Evolutionary conservation across 1,140 invertebrate genomes (phyloP), one percentile per base, ranked within the genome.

Genomic region (Lamellibrachia luymesi): DNA sequence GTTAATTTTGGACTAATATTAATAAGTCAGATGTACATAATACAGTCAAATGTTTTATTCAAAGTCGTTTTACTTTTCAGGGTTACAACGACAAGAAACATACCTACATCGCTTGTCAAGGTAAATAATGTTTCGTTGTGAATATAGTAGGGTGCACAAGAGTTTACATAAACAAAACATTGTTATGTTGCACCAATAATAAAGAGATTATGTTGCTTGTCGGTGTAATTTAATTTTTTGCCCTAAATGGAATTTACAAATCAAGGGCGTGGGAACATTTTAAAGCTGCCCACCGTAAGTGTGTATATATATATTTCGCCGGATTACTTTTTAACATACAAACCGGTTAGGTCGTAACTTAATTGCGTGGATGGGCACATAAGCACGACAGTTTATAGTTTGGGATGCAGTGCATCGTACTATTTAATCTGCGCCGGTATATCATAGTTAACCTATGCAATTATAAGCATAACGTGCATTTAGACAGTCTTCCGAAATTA

Each of bases 51-150:
- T 38, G 0, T 17, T 0, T 38, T 38, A 38, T 38, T 38, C 38
- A 38, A 38, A 38, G 38, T 38, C 38, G 38, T 38, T 38, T 38
- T 38, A 38, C 38, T 92, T 92, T 92, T 27, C 2, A 92, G 92
- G 93, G 93, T 27, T 93, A 93, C 90, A 93, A 93, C 49, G n/a
- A 91, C 90, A 93, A 91, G 8, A 51, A 49, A 17, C 38, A 93
- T 27, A 38, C 27, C 38, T 93, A 93, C 90, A 93, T 93, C 90
- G 93, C 93, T n/a, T 51, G 80, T 17, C 93, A 93, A 91, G 93
- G 92, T 92, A 80, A 80, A 17, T 22, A 22, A 17, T 80, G 64
- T 80, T 80, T 80, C 7, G 25, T 22, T 80, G 25, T 80, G 13
- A 17, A 22, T 80, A 38, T 38, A 38, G 38, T 17, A 80, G 64